phyloP scores from a whole-genome alignment of 1,140 invertebrate genomes.

The Cardiocondyla obscurior region DNA sequence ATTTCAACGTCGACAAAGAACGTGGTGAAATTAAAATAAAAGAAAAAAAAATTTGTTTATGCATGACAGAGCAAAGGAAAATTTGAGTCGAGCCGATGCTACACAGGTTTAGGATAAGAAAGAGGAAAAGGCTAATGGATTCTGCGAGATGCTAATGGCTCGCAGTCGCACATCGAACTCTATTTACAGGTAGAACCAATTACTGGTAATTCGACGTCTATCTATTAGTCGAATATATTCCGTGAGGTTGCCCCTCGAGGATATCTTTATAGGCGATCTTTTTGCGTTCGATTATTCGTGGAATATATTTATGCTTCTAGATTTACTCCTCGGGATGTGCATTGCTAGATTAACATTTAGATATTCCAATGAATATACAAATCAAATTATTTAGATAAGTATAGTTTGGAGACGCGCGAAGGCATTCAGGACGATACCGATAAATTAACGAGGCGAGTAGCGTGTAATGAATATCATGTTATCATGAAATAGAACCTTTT shows the following conservation, averaged over 20 bases:
- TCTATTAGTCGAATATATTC: conserved; percentile 71
- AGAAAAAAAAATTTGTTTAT: neutral
- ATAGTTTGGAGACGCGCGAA: neutral
- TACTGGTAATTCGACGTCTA: conserved; percentile 70
- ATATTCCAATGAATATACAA: conserved; percentile 5
- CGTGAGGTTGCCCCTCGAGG: conserved; percentile 37
- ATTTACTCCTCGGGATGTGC: neutral
- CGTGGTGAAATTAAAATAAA: too few species aligned
- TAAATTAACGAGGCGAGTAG: neutral
- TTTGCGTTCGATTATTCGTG: conserved; percentile 31
- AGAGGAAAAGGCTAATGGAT: conserved; percentile 68
- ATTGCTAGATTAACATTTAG: conserved; percentile 7
- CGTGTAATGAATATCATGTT: neutral
- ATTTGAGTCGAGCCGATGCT: conserved; percentile 57
- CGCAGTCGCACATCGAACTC: conserved; percentile 51
- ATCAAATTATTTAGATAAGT: conserved; percentile 40
- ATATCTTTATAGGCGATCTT: conserved; percentile 62
- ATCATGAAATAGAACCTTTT: neutral
- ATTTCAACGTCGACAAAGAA: conserved; percentile 1
- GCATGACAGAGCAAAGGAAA: conserved; percentile 8
- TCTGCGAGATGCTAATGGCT: conserved; percentile 71
- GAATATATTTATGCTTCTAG: neutral
- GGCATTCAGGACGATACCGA: conserved; percentile 7
- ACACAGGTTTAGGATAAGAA: conserved; percentile 53
- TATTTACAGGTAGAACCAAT: conserved; percentile 69